Base-by-base conservation (phyloP, 2,888 invertebrate genomes). In the Sminthurinus aureus region DNA sequence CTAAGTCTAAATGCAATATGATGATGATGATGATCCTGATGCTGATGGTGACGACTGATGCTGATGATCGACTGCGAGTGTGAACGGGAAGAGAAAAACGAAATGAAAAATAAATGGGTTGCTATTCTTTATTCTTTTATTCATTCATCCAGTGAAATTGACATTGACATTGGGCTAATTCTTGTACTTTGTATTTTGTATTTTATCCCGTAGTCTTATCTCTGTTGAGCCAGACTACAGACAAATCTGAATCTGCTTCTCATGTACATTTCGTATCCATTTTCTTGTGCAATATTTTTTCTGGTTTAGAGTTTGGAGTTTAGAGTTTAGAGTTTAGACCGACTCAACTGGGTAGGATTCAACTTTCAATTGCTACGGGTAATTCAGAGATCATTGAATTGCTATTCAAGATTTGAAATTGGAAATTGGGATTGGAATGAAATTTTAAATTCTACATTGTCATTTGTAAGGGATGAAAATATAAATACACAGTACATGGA, bases 341-440 rank as follows among this genome's bases (percentile, higher is more conserved):
- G 66, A 66, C 64, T 66, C 66, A 58, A 58, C 18, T 58, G 58
- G 6, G 38, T 38, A 38, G 38, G 38, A 38, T 38, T 38, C 38
- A 38, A 38, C 6, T 38, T 1, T 38, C 38, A 77, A 58, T 77
- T 38, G 38, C 38, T 38, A 38, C 38, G 79, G 80, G 80, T 80
- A 71, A 80, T 67, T 80, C 71, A 69, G 71, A 80, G 80, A 71
- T 80, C 80, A 80, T 80, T 80, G 80, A 80, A 80, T 80, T 71
- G 80, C 71, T 71, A 80, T 80, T 80, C 71, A 79, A 79, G 24
- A 76, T 71, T 79, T 71, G 13, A 52, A 79, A 79, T 79, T n/a
- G 50, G 80, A 71, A 80, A 80, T 69, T 38, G 58, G 58, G 9
- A 58, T 58, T 58, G 58, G 9, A 58, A 58, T 58, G 58, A 58